Evolutionary conservation across 2,888 invertebrate genomes (phyloP).

Genomic region (Drosophila affinis): DNA sequence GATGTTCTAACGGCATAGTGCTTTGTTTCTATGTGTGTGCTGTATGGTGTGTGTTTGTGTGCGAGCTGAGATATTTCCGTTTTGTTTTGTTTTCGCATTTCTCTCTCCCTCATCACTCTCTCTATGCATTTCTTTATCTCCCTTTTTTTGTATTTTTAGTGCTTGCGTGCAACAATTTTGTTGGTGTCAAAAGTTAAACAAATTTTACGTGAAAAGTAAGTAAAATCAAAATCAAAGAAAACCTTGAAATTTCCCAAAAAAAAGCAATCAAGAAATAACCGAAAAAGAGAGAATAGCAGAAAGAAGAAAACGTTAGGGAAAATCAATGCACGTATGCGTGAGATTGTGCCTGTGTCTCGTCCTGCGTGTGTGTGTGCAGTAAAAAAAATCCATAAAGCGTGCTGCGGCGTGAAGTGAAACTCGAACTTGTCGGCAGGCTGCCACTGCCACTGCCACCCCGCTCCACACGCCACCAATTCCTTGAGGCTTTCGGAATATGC

Average conservation of each 20-base stretch:
- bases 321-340: conserved; percentile 68
- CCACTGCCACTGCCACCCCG: conserved; percentile 31
- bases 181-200: conserved; percentile 60
- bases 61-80: conserved; percentile 16
- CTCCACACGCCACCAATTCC: background rate
- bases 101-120: conserved; percentile 5
- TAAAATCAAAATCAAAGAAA: conserved; percentile 23
- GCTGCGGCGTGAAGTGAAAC: conserved; percentile 46
- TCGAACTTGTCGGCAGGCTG: conserved; percentile 55
- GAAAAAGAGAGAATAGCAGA: conserved; percentile 8
- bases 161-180: conserved; percentile 63
- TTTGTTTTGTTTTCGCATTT: conserved; percentile 39
- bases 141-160: conserved; percentile 58
- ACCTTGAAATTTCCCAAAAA: conserved; percentile 67
- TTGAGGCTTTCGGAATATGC: background rate
- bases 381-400: conserved; percentile 68
- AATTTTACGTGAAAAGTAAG: conserved; percentile 58
- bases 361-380: conserved; percentile 21
- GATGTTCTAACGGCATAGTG: conserved; percentile 60
- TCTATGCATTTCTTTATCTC: conserved; percentile 7
- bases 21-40: conserved; percentile 15
- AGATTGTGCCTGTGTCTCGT: conserved; percentile 11
- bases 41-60: conserved; percentile 18
- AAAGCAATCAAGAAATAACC: conserved; percentile 6
- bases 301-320: conserved; percentile 49